Evolutionary conservation across 2,797 vertebrate species (phyloP).

Genomic region (Gobionotothen gibberifrons): DNA sequence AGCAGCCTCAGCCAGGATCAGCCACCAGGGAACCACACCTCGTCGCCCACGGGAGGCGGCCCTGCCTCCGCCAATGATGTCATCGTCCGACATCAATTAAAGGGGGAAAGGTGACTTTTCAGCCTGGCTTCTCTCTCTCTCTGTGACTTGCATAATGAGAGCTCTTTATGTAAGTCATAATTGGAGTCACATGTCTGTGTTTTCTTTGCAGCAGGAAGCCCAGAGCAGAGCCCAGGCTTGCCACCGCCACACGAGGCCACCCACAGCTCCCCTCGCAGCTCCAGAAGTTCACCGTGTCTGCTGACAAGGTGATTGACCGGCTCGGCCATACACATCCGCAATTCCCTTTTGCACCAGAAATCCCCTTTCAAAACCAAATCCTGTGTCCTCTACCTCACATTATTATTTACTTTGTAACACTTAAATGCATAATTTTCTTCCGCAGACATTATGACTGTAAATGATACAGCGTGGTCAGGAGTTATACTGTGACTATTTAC

Average conservation of each 20-base stretch:
- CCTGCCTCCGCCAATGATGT: constrained; percentile 68
- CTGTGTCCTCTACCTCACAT: constrained; percentile 7
- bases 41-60: constrained; percentile 57
- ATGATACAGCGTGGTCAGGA: constrained; percentile 28
- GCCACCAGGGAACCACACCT: constrained; percentile 67
- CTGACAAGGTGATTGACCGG: constrained; percentile 82
- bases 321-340: constrained; percentile 4
- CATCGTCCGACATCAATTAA: constrained; percentile 64
- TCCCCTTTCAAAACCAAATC: constrained; percentile 12
- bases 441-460: constrained; percentile 46
- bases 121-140: constrained; percentile 28
- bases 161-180: constrained; percentile 76
- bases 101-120: constrained; percentile 81
- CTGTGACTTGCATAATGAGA: constrained; percentile 66
- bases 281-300: constrained; percentile 86
- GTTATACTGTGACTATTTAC: constrained; percentile 24
- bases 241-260: constrained; percentile 66
- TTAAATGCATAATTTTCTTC: constrained; percentile 24
- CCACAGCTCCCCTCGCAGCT: constrained; percentile 81
- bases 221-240: constrained; percentile 61
- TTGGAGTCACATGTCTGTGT: constrained; percentile 74
- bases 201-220: constrained; percentile 77
- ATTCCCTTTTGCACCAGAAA: neutral
- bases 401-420: no score
- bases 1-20: constrained; percentile 61